Conservation (phyloP, 2,797 vertebrate genomes). For the Sebastes kiyomatsui region DNA sequence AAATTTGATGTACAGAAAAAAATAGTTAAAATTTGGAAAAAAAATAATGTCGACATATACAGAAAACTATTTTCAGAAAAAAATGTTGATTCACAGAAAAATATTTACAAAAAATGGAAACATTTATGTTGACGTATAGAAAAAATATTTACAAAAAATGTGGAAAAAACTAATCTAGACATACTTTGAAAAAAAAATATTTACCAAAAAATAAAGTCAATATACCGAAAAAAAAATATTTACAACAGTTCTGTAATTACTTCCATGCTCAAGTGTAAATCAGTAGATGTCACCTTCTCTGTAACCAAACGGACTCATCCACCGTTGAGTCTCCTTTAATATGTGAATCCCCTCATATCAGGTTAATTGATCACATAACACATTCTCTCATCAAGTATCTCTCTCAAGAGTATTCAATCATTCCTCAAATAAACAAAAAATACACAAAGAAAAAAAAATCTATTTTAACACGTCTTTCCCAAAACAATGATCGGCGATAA, state of each 20-base stretch:
- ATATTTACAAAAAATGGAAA: too few species aligned
- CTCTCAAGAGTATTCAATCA: neutral
- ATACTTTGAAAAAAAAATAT: too few species aligned
- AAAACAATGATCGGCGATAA: too few species aligned
- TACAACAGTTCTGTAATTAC: neutral
- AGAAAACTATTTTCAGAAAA: too few species aligned
- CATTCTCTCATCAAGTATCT: neutral
- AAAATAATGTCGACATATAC: too few species aligned
- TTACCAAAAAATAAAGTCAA: neutral
- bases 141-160: too few species aligned
- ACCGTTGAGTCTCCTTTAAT: neutral
- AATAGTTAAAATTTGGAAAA: too few species aligned
- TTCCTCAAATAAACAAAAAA: neutral
- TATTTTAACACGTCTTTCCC: neutral
- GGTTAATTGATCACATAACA: neutral
- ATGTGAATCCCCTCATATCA: neutral
- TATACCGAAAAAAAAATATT: neutral
- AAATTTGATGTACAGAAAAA: too few species aligned
- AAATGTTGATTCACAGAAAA: too few species aligned
- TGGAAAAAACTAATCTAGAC: too few species aligned
- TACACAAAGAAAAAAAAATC: neutral
- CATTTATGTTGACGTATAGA: accelerated
- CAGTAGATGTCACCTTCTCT: neutral
- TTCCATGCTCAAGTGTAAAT: neutral
- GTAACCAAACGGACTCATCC: neutral